Conservation (phyloP, 2,888 invertebrate genomes). For the Synergus itoensis region DNA sequence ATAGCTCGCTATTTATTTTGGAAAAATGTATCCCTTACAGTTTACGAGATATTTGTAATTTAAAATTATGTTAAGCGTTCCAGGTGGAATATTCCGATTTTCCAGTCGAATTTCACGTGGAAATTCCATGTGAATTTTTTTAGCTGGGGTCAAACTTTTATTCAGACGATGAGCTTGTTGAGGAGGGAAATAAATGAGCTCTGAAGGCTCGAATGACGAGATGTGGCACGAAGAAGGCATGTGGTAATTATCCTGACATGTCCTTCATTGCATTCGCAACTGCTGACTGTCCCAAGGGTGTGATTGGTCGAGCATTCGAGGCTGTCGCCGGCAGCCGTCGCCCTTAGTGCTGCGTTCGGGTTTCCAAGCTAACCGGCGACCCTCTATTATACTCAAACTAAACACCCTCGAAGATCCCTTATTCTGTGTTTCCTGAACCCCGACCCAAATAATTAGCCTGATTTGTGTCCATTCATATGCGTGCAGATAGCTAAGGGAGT, state of each 20-base stretch:
- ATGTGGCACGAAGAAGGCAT: background rate
- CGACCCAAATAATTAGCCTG: constrained; percentile 54
- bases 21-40: no score
- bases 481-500: background rate
- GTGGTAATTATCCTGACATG: background rate
- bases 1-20: no score
- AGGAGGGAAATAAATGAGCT: background rate
- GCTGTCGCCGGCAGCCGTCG: background rate
- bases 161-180: background rate
- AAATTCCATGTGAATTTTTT: no score
- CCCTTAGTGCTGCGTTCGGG: background rate
- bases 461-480: constrained; percentile 51
- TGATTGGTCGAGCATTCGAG: background rate
- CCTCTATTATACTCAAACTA: constrained; percentile 5
- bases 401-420: background rate
- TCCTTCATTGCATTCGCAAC: background rate
- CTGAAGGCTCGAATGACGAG: background rate
- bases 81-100: no score
- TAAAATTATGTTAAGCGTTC: no score
- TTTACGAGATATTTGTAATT: no score
- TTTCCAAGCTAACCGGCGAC: background rate
- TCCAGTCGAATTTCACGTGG: no score
- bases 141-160: background rate
- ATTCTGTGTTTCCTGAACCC: background rate
- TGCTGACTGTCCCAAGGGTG: background rate